Evolutionary conservation across 2,113 vertebrate genomes (phyloP), one percentile per base, ranked within the genome.

Genomic region (Leptodactylus fuscus): DNA sequence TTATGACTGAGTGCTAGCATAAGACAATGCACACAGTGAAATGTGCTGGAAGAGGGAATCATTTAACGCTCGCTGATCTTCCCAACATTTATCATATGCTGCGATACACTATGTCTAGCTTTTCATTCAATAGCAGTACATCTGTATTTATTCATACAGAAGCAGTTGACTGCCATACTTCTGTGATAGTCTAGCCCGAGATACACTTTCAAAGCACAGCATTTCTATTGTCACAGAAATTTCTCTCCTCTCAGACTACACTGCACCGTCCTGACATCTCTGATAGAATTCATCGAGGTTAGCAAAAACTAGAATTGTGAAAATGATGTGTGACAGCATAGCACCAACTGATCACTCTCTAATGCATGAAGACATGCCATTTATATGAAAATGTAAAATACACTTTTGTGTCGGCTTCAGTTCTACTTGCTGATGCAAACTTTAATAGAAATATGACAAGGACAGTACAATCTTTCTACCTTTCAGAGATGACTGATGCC

Each of bases 211-310:
- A n/a, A 41, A 46, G 70, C 70, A 27, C n/a, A 75, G 41, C n/a
- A 18, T 75, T 16, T 71, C 36, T 46, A 24, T 73, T 73, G 22
- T 73, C 70, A 73, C 70, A 73, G 70, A 44, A 27, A 27, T 74
- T 13, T 18, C 7, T 27, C 44, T 75, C 71, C 71, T 75, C 41
- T 75, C 71, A 75, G 24, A 16, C 22, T 75, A 29, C 11, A 48
- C 18, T 46, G 41, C 44, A 27, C 44, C 1, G 4, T 73, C n/a
- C 41, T 75, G 44, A 29, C 71, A 48, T 75, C 71, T 46, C 44
- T 75, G 44, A 49, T 16, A 75, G 44, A 27, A 48, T 27, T 75
- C n/a, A 75, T 75, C 71, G 49, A 75, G 71, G 71, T 75, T 69
- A 22, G 65, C 18, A 69, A 69, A 38, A 69, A 69, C 16, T 38